Evolutionary conservation across 2,888 invertebrate genomes (phyloP).

Genomic region (Chironomus tentans): DNA sequence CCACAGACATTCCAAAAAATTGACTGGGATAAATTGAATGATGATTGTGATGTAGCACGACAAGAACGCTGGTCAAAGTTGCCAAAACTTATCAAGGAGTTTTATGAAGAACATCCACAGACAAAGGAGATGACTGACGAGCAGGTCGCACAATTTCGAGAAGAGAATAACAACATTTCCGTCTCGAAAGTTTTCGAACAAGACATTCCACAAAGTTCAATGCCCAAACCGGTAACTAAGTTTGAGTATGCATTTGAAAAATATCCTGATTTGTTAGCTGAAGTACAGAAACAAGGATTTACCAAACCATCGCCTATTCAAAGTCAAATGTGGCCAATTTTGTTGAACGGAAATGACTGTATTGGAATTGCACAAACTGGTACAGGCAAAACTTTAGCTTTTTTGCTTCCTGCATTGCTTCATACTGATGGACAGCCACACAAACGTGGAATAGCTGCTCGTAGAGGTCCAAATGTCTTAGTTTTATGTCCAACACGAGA

Average conservation of each 20-base stretch:
- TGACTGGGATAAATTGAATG: conserved; percentile 52
- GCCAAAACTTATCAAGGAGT: conserved; percentile 65
- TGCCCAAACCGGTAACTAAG: conserved; percentile 44
- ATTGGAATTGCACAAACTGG: conserved; percentile 96
- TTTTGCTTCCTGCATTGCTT: conserved; percentile 82
- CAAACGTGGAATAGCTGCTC: conserved; percentile 51
- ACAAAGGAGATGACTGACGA: conserved; percentile 55
- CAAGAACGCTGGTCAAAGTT: conserved; percentile 54
- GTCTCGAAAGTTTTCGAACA: conserved; percentile 50
- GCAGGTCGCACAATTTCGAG: conserved; percentile 56
- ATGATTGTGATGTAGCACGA: conserved; percentile 45
- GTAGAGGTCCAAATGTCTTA: conserved; percentile 76
- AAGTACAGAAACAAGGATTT: conserved; percentile 68
- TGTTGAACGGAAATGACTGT: conserved; percentile 81
- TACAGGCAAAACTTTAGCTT: conserved; percentile 89
- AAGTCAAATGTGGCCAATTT: conserved; percentile 88
- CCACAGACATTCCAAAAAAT: conserved; percentile 42
- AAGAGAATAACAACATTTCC: conserved; percentile 60
- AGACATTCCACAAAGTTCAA: conserved; percentile 35
- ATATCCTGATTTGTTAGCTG: conserved; percentile 74
- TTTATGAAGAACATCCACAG: conserved; percentile 68
- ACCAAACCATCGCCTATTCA: conserved; percentile 82
- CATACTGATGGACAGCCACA: conserved; percentile 80
- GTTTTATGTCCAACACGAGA: conserved; percentile 90
- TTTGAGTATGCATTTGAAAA: conserved; percentile 75